Percentiles rank a stretch among this genome's conserved stretches.
These are phyloP conservation scores for Procambarus clarkii DNA, from an alignment of 1,140 invertebrate genomes.

Conservation along the genomic window DNA sequence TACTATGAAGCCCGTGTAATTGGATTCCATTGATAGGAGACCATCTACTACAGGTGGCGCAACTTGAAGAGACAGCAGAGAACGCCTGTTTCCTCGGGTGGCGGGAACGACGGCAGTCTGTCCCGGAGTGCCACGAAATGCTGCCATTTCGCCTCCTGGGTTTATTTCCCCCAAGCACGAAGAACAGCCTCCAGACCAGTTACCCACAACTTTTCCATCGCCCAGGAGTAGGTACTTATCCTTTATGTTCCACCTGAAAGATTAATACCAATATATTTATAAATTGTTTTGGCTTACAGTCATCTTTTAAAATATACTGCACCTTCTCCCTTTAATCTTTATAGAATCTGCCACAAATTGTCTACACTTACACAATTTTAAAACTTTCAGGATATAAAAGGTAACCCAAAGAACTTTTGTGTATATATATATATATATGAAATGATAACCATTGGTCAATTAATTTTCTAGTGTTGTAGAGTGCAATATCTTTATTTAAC, in stretches of 20 bases:
- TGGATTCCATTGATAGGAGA: conserved; percentile 58
- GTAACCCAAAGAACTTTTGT: no score
- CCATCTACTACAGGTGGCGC: conserved; percentile 61
- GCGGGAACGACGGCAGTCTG: not conserved
- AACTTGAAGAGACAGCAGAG: conserved; percentile 42
- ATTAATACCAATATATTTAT: not conserved
- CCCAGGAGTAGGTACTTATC: conserved; percentile 62
- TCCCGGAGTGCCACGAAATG: conserved; percentile 18
- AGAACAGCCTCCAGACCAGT: conserved; percentile 62
- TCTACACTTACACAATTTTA: no score
- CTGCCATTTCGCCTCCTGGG: conserved; percentile 16
- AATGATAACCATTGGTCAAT: no score
- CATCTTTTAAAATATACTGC: no score
- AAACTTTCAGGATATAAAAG: no score
- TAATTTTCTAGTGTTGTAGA: no score
- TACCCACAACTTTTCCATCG: conserved; percentile 61
- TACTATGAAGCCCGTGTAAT: conserved; percentile 70
- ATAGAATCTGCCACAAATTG: no score
- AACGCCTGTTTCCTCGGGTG: conserved; percentile 21
- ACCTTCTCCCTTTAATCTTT: no score
- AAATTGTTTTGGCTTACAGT: no score
- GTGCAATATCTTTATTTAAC: no score
- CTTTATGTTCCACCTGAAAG: conserved; percentile 54
- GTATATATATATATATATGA: no score
- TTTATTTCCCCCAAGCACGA: conserved; percentile 44